Base-by-base conservation (phyloP, 2,113 vertebrate genomes). In the Colossoma macropomum region DNA sequence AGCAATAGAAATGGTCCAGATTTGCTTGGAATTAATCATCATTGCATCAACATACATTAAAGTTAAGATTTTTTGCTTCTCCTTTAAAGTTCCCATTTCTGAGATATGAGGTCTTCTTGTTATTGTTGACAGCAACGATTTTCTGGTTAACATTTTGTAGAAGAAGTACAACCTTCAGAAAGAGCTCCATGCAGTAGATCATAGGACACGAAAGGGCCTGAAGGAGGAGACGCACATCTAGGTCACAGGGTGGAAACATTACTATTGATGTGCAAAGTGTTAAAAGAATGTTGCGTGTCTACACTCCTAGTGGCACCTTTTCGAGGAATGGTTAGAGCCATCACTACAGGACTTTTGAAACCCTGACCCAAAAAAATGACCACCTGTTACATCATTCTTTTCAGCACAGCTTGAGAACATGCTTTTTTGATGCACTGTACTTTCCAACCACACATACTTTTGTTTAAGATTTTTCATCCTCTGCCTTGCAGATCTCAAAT, bases 211-310 rank as follows among this genome's bases (percentile, higher is more conserved):
- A 59, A 60, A 50, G 21, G 10, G 15, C 19, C 41, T n/a, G 45
- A 19, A 30, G 41, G 41, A 1, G 4, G 70, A 63, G 59, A 69
- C 48, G 56, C 12, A 71, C 45, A 73, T 66, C 45, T 75, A 56
- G 72, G 80, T 34, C 80, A 82, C 72, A 16, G 10, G 13, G 62
- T 59, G 28, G 68, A 38, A 75, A 65, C 68, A 68, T 75, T 75
- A 68, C 48, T 75, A 82, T 69, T 68, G 62, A 82, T 76, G 80
- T 68, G 62, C 9, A 17, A 23, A 28, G 72, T 54, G 68, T 69
- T 75, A 41, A 75, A 75, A 68, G 62, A 25, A 23, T 8, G 34
- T 65, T 75, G 73, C 12, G 2, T 82, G 72, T 16, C 16, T 62
- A 28, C 50, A 45, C 75, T 63, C 54, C 59, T 52, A 25, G 60